These are phyloP conservation scores for Agrochola circellaris DNA, from an alignment of 2,888 invertebrate genomes.

Conservation along the genomic window DNA sequence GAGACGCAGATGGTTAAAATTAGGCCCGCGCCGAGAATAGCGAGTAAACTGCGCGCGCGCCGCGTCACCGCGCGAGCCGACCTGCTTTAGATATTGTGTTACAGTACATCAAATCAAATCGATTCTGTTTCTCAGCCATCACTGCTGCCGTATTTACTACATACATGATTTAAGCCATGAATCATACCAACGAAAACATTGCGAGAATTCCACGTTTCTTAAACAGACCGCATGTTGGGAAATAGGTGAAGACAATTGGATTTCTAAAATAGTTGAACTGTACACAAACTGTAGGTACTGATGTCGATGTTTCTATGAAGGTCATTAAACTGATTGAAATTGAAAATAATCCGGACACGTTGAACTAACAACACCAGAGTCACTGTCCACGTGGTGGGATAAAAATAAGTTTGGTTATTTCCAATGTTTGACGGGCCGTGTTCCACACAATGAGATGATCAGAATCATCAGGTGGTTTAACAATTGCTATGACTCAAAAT, in stretches of 20 bases:
- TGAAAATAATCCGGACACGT: constrained; percentile 37
- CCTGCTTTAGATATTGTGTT: constrained; percentile 86
- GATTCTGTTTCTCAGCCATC: constrained; percentile 70
- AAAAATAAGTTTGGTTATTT: constrained; percentile 72
- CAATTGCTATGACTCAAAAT: constrained; percentile 69
- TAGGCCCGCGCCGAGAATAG: constrained; percentile 89
- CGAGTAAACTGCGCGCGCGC: constrained; percentile 86
- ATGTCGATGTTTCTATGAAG: constrained; percentile 41
- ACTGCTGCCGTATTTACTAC: constrained; percentile 69
- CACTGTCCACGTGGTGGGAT: constrained; percentile 61
- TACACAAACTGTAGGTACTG: constrained; percentile 33
- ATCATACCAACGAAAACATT: constrained; percentile 66
- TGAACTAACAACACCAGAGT: constrained; percentile 23
- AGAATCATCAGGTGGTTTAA: constrained; percentile 51
- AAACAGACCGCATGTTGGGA: constrained; percentile 49
- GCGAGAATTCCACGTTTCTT: constrained; percentile 59
- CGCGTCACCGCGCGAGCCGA: constrained; percentile 82
- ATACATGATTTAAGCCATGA: constrained; percentile 63
- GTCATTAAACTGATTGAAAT: constrained; percentile 52
- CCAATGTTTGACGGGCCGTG: constrained; percentile 65
- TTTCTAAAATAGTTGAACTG: constrained; percentile 49
- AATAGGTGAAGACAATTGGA: constrained; percentile 51
- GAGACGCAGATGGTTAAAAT: constrained; percentile 91
- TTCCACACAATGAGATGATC: constrained; percentile 68
- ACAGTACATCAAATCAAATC: constrained; percentile 80